Conservation (phyloP, 2,888 invertebrate genomes). For the Macropis europaea region DNA sequence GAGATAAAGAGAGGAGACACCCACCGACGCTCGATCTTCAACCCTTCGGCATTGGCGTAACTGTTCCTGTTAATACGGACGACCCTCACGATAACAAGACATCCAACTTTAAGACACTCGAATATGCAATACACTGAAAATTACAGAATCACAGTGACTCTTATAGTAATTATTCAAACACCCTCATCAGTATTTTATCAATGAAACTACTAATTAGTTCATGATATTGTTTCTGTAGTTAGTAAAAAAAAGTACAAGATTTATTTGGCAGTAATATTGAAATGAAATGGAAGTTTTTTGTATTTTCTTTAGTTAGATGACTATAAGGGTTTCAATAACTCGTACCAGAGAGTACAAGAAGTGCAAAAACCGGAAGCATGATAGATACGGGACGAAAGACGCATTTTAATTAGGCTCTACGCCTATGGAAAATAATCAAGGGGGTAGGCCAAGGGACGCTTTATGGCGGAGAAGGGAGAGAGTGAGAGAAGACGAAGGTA, state of each 20-base stretch:
- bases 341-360: neutral
- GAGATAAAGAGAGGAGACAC: conserved; percentile 77
- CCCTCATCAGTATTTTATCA: too few species aligned
- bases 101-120: conserved; percentile 1
- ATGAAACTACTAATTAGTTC: too few species aligned
- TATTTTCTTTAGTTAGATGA: neutral
- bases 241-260: too few species aligned
- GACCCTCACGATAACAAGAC: too few species aligned
- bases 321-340: neutral
- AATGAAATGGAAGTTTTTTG: neutral
- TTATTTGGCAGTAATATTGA: too few species aligned
- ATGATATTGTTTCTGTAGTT: too few species aligned
- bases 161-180: too few species aligned
- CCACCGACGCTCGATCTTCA: conserved; percentile 68
- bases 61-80: conserved; percentile 21
- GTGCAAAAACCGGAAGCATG: neutral
- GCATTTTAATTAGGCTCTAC: conserved; percentile 68
- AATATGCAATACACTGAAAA: neutral
- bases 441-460: conserved; percentile 66
- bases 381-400: conserved; percentile 14
- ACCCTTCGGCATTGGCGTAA: conserved; percentile 74
- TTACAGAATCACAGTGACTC: too few species aligned
- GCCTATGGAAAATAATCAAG: conserved; percentile 73
- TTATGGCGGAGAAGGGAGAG: conserved; percentile 61
- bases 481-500: conserved; percentile 56